Conservation (phyloP, 2,888 invertebrate genomes). For the Gnatocerus cornutus region DNA sequence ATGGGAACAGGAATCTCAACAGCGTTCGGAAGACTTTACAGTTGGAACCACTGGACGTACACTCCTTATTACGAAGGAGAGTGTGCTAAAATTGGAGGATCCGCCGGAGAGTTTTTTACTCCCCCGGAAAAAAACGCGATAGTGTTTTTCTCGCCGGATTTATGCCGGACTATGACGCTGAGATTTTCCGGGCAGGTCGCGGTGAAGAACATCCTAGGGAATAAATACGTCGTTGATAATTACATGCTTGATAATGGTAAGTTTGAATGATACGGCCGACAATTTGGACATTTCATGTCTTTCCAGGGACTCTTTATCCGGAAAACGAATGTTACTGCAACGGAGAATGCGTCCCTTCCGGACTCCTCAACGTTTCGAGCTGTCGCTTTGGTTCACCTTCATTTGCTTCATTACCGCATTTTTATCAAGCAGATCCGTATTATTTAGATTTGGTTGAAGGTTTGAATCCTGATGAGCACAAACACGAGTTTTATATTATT, state of each 20-base stretch:
- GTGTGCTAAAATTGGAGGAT: slow-evolving; percentile 80
- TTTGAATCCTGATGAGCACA: slow-evolving; percentile 78
- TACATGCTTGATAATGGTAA: slow-evolving; percentile 43
- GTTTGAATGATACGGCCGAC: neutral
- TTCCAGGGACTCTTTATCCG: slow-evolving; percentile 74
- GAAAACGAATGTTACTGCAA: slow-evolving; percentile 83
- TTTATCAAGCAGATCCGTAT: slow-evolving; percentile 82
- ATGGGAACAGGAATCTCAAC: slow-evolving; percentile 81
- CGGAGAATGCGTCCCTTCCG: slow-evolving; percentile 82
- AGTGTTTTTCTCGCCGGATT: slow-evolving; percentile 81
- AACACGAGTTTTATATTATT: slow-evolving; percentile 84
- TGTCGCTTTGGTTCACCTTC: slow-evolving; percentile 88
- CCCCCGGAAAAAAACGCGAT: slow-evolving; percentile 76
- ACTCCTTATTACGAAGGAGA: slow-evolving; percentile 73
- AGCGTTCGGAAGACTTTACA: slow-evolving; percentile 80
- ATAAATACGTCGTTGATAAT: slow-evolving; percentile 77
- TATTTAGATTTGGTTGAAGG: slow-evolving; percentile 80
- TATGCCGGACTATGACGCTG: slow-evolving; percentile 81
- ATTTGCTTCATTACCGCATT: slow-evolving; percentile 90
- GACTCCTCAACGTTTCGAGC: slow-evolving; percentile 84
- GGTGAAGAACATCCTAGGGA: slow-evolving; percentile 77
- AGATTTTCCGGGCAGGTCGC: slow-evolving; percentile 76
- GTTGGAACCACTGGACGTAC: slow-evolving; percentile 81
- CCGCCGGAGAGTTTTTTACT: slow-evolving; percentile 87
- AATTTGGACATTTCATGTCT: too few species aligned